phyloP scores from a whole-genome alignment of 2,888 invertebrate species.

The Sphaerophoria taeniata region DNA sequence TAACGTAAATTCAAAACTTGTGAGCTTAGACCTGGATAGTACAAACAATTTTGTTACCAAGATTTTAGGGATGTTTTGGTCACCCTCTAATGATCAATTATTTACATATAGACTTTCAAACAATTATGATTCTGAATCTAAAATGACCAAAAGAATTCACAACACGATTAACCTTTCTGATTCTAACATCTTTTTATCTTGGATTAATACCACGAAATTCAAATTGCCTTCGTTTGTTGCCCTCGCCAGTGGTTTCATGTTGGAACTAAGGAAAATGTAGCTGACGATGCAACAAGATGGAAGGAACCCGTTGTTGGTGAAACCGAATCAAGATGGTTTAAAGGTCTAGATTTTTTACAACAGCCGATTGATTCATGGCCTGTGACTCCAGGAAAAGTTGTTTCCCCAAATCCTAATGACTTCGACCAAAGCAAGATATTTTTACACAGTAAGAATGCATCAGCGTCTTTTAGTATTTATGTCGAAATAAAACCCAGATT shows the following conservation, averaged over 20 bases:
- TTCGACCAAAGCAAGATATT: too few relatives aligned
- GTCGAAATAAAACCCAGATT: not conserved
- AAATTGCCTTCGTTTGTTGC: conserved; percentile 34
- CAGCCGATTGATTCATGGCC: conserved; percentile 2
- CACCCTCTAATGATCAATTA: conserved; percentile 1
- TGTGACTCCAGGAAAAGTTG: not conserved
- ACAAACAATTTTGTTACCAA: not conserved
- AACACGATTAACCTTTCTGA: not conserved
- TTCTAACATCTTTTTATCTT: conserved; percentile 1
- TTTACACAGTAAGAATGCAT: too few relatives aligned
- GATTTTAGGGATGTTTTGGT: conserved; percentile 7
- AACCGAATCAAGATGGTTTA: conserved; percentile 25
- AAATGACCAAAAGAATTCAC: not conserved
- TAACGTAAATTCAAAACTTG: not conserved
- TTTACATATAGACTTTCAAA: conserved; percentile 2
- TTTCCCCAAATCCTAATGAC: too few relatives aligned
- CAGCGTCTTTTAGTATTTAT: not conserved
- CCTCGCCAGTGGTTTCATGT: conserved; percentile 29
- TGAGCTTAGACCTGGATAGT: not conserved
- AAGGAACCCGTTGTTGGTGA: conserved; percentile 18
- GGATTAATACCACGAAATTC: not conserved
- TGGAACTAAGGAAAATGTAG: conserved; percentile 18
- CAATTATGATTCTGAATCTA: not conserved
- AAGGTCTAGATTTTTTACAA: conserved; percentile 18
- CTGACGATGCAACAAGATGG: conserved; percentile 45